phyloP scores from a whole-genome alignment of 2,888 invertebrate species.

The Leptopilina myrica region DNA sequence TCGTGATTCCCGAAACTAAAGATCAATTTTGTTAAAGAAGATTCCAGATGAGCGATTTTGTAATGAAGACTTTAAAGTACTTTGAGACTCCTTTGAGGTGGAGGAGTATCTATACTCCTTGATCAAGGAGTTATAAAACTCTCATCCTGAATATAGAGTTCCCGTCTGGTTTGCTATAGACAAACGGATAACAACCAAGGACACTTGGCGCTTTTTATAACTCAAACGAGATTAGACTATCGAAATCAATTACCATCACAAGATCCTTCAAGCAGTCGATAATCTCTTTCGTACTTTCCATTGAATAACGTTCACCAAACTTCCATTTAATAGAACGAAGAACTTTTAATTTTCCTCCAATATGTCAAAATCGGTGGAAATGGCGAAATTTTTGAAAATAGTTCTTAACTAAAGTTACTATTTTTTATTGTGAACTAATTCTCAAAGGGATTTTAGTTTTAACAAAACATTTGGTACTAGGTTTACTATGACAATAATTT shows the following conservation, averaged over 20 bases:
- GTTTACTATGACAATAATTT: too few species aligned
- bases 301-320: not conserved
- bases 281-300: constrained; percentile 55
- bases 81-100: too few species aligned
- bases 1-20: not conserved
- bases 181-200: constrained; percentile 62
- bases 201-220: constrained; percentile 53
- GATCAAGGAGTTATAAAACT: constrained; percentile 59
- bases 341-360: not conserved
- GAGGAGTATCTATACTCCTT: constrained; percentile 45
- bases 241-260: constrained; percentile 66
- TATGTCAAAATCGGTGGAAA: not conserved
- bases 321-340: not conserved
- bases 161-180: constrained; percentile 56
- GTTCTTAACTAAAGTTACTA: too few species aligned
- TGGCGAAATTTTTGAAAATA: not conserved
- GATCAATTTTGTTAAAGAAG: constrained; percentile 25
- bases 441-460: too few species aligned
- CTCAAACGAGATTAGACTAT: constrained; percentile 68
- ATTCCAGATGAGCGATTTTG: constrained; percentile 14
- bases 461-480: too few species aligned
- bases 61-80: constrained; percentile 9
- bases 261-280: constrained; percentile 59
- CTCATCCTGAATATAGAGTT: constrained; percentile 53
- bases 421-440: too few species aligned